phyloP scores from a whole-genome alignment of 2,888 invertebrate species.

The Antitype chi region DNA sequence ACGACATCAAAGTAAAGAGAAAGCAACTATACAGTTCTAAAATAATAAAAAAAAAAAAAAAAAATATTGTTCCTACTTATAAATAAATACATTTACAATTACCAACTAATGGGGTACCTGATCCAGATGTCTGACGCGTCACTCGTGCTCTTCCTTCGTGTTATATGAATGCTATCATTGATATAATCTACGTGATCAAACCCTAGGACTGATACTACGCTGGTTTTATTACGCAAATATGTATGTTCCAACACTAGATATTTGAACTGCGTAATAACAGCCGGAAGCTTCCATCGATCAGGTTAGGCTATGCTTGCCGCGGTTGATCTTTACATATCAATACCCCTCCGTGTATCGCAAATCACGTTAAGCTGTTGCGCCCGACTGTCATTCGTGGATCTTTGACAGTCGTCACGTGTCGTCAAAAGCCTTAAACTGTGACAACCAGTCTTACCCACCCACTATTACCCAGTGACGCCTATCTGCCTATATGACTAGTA shows the following conservation, averaged over 20 bases:
- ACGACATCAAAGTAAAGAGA: constrained; percentile 42
- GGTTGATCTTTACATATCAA: no score
- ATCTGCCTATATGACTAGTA: no score
- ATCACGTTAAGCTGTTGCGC: no score
- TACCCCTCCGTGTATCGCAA: no score
- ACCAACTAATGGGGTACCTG: constrained; percentile 44
- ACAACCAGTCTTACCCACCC: no score
- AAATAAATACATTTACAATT: constrained; percentile 23
- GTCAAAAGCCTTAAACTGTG: no score
- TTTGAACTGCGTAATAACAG: no score
- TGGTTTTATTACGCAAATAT: neutral
- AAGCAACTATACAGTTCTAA: constrained; percentile 46
- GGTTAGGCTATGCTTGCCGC: no score
- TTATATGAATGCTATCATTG: constrained; percentile 3
- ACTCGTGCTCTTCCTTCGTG: constrained; percentile 7
- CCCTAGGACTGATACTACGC: neutral
- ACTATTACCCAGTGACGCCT: no score
- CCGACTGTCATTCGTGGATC: no score
- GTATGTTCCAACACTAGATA: neutral
- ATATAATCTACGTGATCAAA: constrained; percentile 3
- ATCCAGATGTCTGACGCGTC: constrained; percentile 6
- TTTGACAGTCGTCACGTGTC: no score
- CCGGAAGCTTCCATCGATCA: no score
- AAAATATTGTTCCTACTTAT: constrained; percentile 9
- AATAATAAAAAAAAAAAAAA: constrained; percentile 46